phyloP scores from a whole-genome alignment of 1,140 invertebrate genomes.

The Lasaia peninsularis region DNA sequence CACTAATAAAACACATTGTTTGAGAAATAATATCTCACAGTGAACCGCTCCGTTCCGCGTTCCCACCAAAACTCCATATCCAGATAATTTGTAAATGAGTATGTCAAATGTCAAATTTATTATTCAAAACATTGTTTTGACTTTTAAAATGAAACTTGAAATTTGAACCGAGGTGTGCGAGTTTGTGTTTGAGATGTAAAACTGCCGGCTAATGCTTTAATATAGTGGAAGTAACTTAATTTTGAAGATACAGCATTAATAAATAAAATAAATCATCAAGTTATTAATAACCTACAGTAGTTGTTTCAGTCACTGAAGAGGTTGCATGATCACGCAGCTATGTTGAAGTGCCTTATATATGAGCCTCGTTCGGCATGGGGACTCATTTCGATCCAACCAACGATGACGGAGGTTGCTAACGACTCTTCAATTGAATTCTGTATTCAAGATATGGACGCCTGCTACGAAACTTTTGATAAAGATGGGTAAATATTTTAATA shows the following conservation, averaged over 20 bases:
- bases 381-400: slow-evolving; percentile 60
- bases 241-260: not conserved
- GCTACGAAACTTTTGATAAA: slow-evolving; percentile 91
- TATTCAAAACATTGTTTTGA: too few species aligned
- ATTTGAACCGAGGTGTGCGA: too few species aligned
- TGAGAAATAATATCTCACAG: too few species aligned
- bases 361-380: slow-evolving; percentile 35
- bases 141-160: too few species aligned
- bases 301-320: slow-evolving; percentile 12
- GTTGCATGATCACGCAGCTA: slow-evolving; percentile 30
- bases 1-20: too few species aligned
- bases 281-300: not conserved
- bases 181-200: not conserved
- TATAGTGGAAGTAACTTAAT: not conserved
- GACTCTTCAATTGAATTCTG: slow-evolving; percentile 59
- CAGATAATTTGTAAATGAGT: too few species aligned
- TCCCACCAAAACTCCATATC: too few species aligned
- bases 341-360: slow-evolving; percentile 56
- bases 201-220: not conserved
- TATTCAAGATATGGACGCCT: slow-evolving; percentile 87
- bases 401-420: slow-evolving; percentile 65
- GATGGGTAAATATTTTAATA: slow-evolving; percentile 79
- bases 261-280: not conserved
- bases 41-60: too few species aligned
- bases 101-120: too few species aligned